Conservation (phyloP, 2,888 invertebrate genomes). For the Limnephilus marmoratus region DNA sequence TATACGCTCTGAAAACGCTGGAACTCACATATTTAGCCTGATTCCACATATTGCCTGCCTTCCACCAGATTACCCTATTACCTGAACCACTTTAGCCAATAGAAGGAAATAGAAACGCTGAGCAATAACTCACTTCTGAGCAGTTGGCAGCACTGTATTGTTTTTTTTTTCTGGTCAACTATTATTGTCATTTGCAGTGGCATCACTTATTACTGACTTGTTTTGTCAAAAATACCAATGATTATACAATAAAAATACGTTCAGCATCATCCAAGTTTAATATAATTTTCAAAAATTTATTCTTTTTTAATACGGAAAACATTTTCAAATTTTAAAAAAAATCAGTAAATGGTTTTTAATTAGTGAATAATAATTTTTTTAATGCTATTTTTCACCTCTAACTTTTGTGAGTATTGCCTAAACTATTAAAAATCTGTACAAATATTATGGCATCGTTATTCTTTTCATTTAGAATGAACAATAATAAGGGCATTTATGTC, state of each 20-base stretch:
- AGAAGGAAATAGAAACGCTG: background rate
- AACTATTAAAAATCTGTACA: too few relatives aligned
- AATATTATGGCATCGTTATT: background rate
- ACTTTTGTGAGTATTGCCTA: too few relatives aligned
- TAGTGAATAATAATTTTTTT: too few relatives aligned
- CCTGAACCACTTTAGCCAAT: background rate
- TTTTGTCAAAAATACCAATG: too few relatives aligned
- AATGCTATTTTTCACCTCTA: too few relatives aligned
- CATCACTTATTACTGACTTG: background rate
- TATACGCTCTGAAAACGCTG: conserved; percentile 21
- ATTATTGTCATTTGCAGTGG: background rate
- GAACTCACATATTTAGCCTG: conserved; percentile 20
- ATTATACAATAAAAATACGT: too few relatives aligned
- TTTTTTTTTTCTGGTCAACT: background rate
- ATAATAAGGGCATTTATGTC: background rate
- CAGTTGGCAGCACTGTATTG: background rate
- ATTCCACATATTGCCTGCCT: background rate
- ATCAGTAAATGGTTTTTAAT: too few relatives aligned
- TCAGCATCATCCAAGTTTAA: too few relatives aligned
- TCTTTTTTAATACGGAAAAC: too few relatives aligned
- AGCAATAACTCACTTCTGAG: background rate
- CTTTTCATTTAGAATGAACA: background rate
- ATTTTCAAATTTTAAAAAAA: too few relatives aligned
- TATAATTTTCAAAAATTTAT: too few relatives aligned
- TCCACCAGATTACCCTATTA: background rate